Conservation (phyloP, 2,113 vertebrate genomes). For the Chloroceryle aenea region DNA sequence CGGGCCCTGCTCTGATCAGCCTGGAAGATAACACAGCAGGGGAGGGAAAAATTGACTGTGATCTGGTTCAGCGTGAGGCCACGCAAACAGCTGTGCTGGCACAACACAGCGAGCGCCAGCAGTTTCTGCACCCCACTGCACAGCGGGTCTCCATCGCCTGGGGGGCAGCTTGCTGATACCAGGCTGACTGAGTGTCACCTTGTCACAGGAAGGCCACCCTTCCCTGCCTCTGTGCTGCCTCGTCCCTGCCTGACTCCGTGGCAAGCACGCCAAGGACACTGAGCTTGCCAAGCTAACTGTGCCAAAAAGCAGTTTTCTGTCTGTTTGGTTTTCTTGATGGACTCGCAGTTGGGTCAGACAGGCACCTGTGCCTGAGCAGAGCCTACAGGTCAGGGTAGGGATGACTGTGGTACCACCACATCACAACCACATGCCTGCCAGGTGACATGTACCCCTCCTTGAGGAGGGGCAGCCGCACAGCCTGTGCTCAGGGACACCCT, state of each 20-base stretch:
- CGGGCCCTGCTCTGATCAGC: neutral
- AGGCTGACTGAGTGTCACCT: neutral
- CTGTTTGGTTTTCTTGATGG: neutral
- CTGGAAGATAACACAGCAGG: conserved; percentile 6
- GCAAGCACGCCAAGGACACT: rapidly evolving
- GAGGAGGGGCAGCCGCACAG: neutral
- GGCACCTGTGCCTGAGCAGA: rapidly evolving
- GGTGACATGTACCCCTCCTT: conserved; percentile 17
- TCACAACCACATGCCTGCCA: neutral
- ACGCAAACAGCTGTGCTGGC: neutral
- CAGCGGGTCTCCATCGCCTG: rapidly evolving
- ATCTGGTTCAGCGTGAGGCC: neutral
- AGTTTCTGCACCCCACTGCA: rapidly evolving
- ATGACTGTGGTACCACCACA: rapidly evolving
- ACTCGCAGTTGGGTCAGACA: rapidly evolving
- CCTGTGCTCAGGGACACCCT: conserved; percentile 42
- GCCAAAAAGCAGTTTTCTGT: neutral
- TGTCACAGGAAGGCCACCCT: neutral
- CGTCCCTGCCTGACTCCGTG: neutral
- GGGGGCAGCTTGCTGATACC: neutral
- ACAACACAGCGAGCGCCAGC: neutral
- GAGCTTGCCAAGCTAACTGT: neutral
- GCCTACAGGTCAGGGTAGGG: neutral
- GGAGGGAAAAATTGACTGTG: neutral
- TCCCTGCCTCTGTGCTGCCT: neutral